Evolutionary conservation across 2,888 invertebrate species (phyloP).

Genomic region (Platycheirus rosarum): DNA sequence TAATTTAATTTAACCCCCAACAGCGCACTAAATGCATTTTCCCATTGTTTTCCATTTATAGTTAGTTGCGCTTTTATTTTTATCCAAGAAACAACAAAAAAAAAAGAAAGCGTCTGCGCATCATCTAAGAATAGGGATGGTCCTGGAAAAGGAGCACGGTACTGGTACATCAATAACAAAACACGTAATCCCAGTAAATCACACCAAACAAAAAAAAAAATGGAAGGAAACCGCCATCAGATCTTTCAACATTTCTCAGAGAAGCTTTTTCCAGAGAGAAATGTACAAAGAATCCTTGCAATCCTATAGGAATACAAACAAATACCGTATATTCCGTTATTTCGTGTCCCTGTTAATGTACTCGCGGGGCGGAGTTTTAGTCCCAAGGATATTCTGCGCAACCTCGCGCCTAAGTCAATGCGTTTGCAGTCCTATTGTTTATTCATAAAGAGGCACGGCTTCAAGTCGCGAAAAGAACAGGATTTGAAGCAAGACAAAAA

Average conservation of each 20-base stretch:
- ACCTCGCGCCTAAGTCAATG: conserved; percentile 66
- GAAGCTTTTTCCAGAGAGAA: conserved; percentile 1
- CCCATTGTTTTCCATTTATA: conserved; percentile 40
- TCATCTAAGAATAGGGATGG: conserved; percentile 79
- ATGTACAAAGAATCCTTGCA: conserved; percentile 41
- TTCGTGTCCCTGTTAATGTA: conserved; percentile 34
- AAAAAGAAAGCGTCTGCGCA: conserved; percentile 79
- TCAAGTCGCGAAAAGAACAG: conserved; percentile 43
- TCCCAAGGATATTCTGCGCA: conserved; percentile 75
- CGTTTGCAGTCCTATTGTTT: conserved; percentile 46
- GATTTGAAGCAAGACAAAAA: not conserved
- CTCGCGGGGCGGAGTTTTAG: conserved; percentile 75
- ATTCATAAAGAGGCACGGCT: conserved; percentile 56
- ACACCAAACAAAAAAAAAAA: conserved; percentile 7
- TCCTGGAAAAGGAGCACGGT: conserved; percentile 47
- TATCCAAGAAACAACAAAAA: conserved; percentile 29
- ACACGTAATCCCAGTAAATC: conserved; percentile 22
- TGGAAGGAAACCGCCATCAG: conserved; percentile 42
- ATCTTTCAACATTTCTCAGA: conserved; percentile 15
- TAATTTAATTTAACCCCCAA: not conserved
- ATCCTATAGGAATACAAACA: not conserved
- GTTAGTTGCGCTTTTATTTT: conserved; percentile 2
- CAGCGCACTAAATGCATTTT: conserved; percentile 46
- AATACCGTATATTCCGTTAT: too few relatives aligned
- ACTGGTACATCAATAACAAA: conserved; percentile 30